Percentiles rank a stretch among this genome's conserved stretches.
phyloP scores from a whole-genome alignment of 2,797 vertebrate species.

The Sebastes taczanowskii region DNA sequence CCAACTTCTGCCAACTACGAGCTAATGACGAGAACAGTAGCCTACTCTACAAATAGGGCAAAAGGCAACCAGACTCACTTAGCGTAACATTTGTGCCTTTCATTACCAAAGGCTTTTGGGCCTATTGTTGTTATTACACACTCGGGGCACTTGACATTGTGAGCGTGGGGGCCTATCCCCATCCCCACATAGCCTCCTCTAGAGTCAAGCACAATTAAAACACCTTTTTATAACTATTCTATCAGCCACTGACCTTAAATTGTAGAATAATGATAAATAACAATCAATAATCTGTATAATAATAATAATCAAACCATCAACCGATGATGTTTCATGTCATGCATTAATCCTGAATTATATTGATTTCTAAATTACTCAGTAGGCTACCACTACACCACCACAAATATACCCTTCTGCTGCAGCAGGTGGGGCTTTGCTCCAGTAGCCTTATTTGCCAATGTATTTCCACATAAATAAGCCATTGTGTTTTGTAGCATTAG shows the following conservation, averaged over 20 bases:
- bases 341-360: no score
- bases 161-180: no score
- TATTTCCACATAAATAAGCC: background rate
- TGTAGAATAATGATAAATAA: background rate
- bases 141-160: background rate
- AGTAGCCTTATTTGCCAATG: background rate
- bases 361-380: no score
- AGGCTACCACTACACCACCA: no score
- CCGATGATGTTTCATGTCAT: no score
- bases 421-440: background rate
- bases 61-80: background rate
- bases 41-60: background rate
- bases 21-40: background rate
- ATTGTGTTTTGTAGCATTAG: background rate
- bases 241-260: background rate
- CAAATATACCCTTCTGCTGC: background rate
- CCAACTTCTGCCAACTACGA: background rate
- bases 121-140: accelerated
- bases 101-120: background rate
- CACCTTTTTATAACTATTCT: background rate
- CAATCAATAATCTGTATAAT: no score
- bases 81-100: background rate
- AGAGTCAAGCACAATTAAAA: background rate
- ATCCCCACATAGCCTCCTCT: no score
- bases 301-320: no score